phyloP scores from a whole-genome alignment of 2,113 vertebrate species.

The Bettongia penicillata region DNA sequence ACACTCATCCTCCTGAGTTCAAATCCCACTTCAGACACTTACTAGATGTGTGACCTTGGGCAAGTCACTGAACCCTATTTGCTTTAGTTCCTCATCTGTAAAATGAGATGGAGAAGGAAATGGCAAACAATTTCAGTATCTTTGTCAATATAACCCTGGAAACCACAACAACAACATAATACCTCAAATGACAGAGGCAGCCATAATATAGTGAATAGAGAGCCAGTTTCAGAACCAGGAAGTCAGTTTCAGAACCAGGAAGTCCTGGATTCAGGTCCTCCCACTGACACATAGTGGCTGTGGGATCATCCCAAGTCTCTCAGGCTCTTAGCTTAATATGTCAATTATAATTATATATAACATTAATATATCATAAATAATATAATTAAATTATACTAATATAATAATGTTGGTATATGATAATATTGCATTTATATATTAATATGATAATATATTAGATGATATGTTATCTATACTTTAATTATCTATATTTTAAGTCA shows the following conservation, averaged over 20 bases:
- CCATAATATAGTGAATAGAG: not conserved
- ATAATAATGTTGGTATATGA: too few relatives aligned
- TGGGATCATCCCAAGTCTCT: not conserved
- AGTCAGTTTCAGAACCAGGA: not conserved
- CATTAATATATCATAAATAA: too few relatives aligned
- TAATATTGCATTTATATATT: too few relatives aligned
- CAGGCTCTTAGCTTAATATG: not conserved
- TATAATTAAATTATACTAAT: too few relatives aligned
- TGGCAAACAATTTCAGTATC: not conserved
- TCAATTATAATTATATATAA: too few relatives aligned
- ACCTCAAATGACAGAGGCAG: not conserved
- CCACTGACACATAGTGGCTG: not conserved
- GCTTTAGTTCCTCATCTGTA: not conserved
- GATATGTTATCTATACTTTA: not conserved
- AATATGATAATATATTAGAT: too few relatives aligned
- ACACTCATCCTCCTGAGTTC: not conserved
- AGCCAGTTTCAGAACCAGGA: not conserved
- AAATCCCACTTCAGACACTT: too few relatives aligned
- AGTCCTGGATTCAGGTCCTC: not conserved
- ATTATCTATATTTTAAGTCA: not conserved
- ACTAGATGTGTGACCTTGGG: too few relatives aligned
- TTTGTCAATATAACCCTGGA: not conserved
- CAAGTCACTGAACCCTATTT: not conserved
- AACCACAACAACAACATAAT: not conserved
- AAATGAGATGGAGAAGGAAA: not conserved